A percentile compares a stretch with the other conserved stretches of the same genome.
phyloP scores from a whole-genome alignment of 37 sponge, comb jelly and placozoan genomes.

The Cliona cf. orientalis region DNA sequence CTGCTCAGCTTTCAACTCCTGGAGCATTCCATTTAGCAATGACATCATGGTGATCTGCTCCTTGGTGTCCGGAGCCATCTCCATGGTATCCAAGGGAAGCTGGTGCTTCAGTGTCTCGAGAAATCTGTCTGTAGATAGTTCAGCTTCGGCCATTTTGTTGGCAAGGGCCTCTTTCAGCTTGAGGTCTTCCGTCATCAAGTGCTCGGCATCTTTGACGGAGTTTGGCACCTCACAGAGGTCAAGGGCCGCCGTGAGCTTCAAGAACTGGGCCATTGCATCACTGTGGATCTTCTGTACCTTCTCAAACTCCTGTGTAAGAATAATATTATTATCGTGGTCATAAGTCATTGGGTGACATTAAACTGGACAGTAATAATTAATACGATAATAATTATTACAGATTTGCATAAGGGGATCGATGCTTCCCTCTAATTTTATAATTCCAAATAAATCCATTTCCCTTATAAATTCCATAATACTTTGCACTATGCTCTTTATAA shows the following conservation, averaged over 20 bases:
- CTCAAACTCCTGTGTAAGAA: conserved; percentile 47
- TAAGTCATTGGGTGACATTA: too few species aligned
- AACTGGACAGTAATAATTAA: too few species aligned
- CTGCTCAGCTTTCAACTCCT: conserved; percentile 41
- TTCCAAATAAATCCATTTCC: too few species aligned
- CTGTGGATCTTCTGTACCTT: conserved; percentile 14
- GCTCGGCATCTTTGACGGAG: conserved; percentile 71
- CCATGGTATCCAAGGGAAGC: not conserved
- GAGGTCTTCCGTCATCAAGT: conserved; percentile 60
- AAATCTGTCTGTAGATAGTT: conserved; percentile 42
- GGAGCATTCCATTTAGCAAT: conserved; percentile 18
- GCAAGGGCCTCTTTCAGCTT: conserved; percentile 69
- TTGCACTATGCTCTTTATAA: too few species aligned
- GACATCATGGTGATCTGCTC: conserved; percentile 50
- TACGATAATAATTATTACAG: too few species aligned
- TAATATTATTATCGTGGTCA: too few species aligned
- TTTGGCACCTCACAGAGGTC: conserved; percentile 20
- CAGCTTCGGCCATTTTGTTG: conserved; percentile 48
- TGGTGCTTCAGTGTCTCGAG: conserved; percentile 9
- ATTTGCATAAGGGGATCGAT: too few species aligned
- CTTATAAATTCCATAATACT: too few species aligned
- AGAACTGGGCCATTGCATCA: conserved; percentile 9
- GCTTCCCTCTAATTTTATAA: too few species aligned
- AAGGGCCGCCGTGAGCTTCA: conserved; percentile 29
- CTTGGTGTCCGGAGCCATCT: conserved; percentile 4